Evolutionary conservation across 1,140 invertebrate genomes (phyloP).

Genomic region (Venustaconcha ellipsiformis): DNA sequence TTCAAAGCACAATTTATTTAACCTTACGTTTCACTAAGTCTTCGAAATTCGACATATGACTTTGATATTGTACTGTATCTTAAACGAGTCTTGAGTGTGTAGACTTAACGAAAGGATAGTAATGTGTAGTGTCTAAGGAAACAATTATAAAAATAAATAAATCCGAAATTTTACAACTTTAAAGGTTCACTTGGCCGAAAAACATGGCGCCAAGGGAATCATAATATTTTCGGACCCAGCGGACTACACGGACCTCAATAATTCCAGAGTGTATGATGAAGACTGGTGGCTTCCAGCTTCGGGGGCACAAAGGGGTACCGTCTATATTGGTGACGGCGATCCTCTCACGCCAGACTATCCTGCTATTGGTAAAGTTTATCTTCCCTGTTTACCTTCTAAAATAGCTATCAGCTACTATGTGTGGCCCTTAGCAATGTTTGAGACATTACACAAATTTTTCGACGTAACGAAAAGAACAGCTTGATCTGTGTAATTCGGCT

Average conservation of each 20-base stretch:
- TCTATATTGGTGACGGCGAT: conserved; percentile 66
- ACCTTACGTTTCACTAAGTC: too few species aligned
- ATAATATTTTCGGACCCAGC: conserved; percentile 72
- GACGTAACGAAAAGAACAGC: too few species aligned
- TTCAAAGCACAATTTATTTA: too few species aligned
- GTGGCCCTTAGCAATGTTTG: too few species aligned
- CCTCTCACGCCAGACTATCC: conserved; percentile 67
- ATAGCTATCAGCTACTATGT: too few species aligned
- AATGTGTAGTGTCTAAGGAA: too few species aligned
- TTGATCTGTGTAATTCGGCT: too few species aligned
- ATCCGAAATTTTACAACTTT: neutral
- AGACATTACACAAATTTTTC: too few species aligned
- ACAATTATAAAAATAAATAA: neutral
- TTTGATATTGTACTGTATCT: too few species aligned
- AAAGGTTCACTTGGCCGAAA: conserved; percentile 62
- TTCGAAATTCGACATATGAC: too few species aligned
- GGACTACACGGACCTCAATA: conserved; percentile 63
- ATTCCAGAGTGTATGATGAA: conserved; percentile 66
- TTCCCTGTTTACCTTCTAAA: neutral
- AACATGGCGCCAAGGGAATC: conserved; percentile 66
- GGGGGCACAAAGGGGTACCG: conserved; percentile 65
- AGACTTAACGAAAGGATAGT: too few species aligned
- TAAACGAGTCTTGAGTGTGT: too few species aligned
- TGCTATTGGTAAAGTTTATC: conserved; percentile 31
- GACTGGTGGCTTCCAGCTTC: conserved; percentile 70